phyloP scores from a whole-genome alignment of 2,888 invertebrate species.

The Gandaritis pyraliata region DNA sequence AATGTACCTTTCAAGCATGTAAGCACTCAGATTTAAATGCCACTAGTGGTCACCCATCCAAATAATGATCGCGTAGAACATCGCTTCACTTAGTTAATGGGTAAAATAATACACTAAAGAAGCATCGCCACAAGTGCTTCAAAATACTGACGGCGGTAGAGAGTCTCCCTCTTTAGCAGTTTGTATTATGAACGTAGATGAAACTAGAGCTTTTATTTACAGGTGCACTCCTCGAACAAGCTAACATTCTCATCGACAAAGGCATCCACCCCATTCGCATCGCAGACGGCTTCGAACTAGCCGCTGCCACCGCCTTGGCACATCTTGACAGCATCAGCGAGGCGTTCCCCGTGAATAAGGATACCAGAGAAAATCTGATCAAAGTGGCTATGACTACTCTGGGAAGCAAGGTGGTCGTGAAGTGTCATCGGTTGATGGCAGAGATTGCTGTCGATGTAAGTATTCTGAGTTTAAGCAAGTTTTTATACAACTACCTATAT shows the following conservation, averaged over 20 bases:
- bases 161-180: too few relatives aligned
- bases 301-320: conserved; percentile 93
- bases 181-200: too few relatives aligned
- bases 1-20: too few relatives aligned
- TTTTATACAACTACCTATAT: too few relatives aligned
- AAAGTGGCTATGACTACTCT: conserved; percentile 99
- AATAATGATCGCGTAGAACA: too few relatives aligned
- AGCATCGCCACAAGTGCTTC: too few relatives aligned
- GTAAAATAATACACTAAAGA: too few relatives aligned
- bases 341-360: conserved; percentile 92
- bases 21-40: too few relatives aligned
- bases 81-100: too few relatives aligned
- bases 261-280: conserved; percentile 99
- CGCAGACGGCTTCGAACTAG: conserved; percentile 99
- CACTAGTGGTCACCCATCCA: too few relatives aligned
- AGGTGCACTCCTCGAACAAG: conserved; percentile 97
- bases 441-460: conserved; percentile 95
- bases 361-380: conserved; percentile 94
- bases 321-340: conserved; percentile 96
- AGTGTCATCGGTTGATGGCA: conserved; percentile 98
- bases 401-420: conserved; percentile 99
- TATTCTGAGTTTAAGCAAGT: too few relatives aligned
- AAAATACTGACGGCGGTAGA: too few relatives aligned
- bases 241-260: conserved; percentile 95
- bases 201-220: conserved; percentile 5